Evolutionary conservation across 2,797 vertebrate genomes (phyloP).

Genomic region (Siniperca scherzeri): DNA sequence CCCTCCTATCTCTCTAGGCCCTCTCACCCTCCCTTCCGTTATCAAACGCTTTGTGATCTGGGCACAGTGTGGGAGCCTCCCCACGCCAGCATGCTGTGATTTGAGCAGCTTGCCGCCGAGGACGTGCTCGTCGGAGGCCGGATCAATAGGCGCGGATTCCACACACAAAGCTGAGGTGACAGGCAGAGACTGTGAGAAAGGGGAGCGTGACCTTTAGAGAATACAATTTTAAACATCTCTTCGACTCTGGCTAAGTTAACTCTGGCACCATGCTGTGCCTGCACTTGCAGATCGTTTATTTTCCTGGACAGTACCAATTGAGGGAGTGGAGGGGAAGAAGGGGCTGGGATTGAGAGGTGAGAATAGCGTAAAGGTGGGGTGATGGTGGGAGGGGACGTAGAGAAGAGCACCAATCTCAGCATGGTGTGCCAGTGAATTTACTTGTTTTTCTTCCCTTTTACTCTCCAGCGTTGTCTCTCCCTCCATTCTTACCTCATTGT

Average conservation of each 20-base stretch:
- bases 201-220: constrained; percentile 87
- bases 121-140: constrained; percentile 73
- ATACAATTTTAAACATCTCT: constrained; percentile 85
- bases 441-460: constrained; percentile 55
- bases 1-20: constrained; percentile 59
- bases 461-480: constrained; percentile 24
- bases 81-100: constrained; percentile 72
- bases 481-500: constrained; percentile 47
- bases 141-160: constrained; percentile 85
- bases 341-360: constrained; percentile 66
- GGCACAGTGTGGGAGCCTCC: constrained; percentile 73
- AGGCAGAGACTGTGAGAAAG: constrained; percentile 81
- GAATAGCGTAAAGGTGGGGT: constrained; percentile 39
- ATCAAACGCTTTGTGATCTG: constrained; percentile 76
- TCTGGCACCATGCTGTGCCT: constrained; percentile 80
- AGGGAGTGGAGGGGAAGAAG: constrained; percentile 55
- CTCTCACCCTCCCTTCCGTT: constrained; percentile 61
- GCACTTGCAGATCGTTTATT: constrained; percentile 85
- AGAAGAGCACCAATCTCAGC: constrained; percentile 78
- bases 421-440: constrained; percentile 69
- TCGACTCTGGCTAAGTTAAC: constrained; percentile 81
- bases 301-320: constrained; percentile 85
- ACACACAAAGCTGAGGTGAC: constrained; percentile 84
- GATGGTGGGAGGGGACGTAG: constrained; percentile 50
- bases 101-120: constrained; percentile 72